A percentile compares a stretch with the other conserved stretches of the same genome.
phyloP scores from a whole-genome alignment of 53 echinoderm and acorn worm species.

The Crossaster papposus region DNA sequence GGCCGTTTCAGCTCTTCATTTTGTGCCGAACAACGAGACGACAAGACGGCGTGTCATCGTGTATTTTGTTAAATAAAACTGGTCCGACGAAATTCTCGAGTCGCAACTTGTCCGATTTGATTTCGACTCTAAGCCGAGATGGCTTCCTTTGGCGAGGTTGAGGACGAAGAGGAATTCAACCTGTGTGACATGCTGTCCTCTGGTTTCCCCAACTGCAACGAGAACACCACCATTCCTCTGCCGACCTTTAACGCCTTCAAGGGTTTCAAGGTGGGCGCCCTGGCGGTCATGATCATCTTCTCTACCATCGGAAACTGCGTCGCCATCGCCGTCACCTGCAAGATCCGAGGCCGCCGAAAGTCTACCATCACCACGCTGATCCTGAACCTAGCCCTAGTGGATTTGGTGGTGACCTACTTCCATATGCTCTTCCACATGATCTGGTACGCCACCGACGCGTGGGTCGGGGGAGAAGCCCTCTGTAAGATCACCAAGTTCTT shows the following conservation, averaged over 20 bases:
- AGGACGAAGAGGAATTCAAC: not conserved
- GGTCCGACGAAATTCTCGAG: not conserved
- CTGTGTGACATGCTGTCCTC: conserved; percentile 28
- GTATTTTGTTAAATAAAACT: too few species aligned
- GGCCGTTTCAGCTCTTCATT: not conserved
- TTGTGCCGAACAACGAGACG: not conserved
- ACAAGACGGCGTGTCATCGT: too few species aligned
- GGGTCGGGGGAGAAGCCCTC: conserved; percentile 84
- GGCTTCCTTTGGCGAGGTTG: conserved; percentile 1
- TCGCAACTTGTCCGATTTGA: not conserved
- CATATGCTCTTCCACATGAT: conserved; percentile 87
- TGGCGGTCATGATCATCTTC: conserved; percentile 74
- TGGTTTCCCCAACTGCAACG: conserved; percentile 22
- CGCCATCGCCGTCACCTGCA: conserved; percentile 82
- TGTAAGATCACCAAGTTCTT: conserved; percentile 91
- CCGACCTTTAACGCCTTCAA: conserved; percentile 12
- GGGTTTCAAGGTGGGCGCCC: conserved; percentile 53
- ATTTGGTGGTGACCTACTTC: conserved; percentile 88
- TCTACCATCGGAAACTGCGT: conserved; percentile 93
- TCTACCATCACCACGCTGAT: conserved; percentile 91
- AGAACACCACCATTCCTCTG: conserved; percentile 48
- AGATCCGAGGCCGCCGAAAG: conserved; percentile 82
- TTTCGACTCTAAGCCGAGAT: not conserved
- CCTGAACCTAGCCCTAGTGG: conserved; percentile 86
- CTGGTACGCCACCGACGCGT: conserved; percentile 81